Evolutionary conservation across 2,888 invertebrate genomes (phyloP), one percentile per base, ranked within the genome.

Genomic region (Darwinula stevensoni): DNA sequence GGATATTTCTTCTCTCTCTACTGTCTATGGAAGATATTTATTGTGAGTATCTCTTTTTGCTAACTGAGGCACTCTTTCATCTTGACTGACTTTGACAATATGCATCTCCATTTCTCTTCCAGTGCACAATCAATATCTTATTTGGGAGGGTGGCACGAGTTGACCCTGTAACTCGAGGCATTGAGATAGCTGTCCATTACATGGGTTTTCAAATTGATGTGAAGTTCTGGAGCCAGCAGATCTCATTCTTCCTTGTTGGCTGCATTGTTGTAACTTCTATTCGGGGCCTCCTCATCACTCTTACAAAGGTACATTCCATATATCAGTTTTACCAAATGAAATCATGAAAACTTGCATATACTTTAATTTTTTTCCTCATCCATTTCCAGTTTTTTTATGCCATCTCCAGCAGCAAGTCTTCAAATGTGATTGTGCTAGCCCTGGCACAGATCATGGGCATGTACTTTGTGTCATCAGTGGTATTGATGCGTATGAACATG

Each of bases 371-470:
- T 5, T 27, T 16, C 5, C 37, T 33, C 34, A 39, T 38, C 47
- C 41, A 43, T 32, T 62, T 65, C 37, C 61, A 88, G 84, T 97
- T 97, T 51, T 99, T 97, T 62, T 91, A 97, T 57, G 84, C 88
- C 44, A 88, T 99, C 46, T 91, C 94, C 1, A 94, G 88, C 42
- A 86, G 80, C 41, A 94, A 94, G 53, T 94, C 91, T 3, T 94
- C 94, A 6, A 94, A 94, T 50, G 73, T 97, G 34, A 91, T 97
- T 41, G 94, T 99, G 3, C 53, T 99, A 31, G 70, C 86, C 38
- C 57, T 97, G 28, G 97, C 94, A 2, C 91, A 97, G 57, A 76
- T 97, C 43, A 97, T 99, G 97, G 94, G 94, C 26, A 97, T 97
- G 94, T 97, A 97, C 49, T 97, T 97, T 55, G 82, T 94, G 33